Evolutionary conservation across 2,797 vertebrate species (phyloP), one percentile per base, ranked within the genome.

Genomic region (Paedocypris micromegethes): DNA sequence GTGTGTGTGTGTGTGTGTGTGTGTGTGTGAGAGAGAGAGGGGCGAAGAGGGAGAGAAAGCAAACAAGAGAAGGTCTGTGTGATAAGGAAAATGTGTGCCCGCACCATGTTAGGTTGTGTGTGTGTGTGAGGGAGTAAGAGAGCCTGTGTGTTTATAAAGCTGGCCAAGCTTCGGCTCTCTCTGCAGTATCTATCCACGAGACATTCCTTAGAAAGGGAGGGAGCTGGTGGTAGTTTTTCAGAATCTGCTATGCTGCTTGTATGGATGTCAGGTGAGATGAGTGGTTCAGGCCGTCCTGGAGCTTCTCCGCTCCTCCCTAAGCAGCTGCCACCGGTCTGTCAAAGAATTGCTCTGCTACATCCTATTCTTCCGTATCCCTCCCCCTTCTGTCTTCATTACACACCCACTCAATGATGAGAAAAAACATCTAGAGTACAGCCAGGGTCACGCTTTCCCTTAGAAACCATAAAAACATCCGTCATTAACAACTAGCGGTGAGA

Each of bases 261-360:
- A 66, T 72, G 71, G 70, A 73, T 70, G 70, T 76, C 72, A 78
- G 70, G 77, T 79, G 71, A 71, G 75, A 71, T 73, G 71, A 77
- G 75, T 75, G 62, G 67, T 64, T 65, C 9, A 54, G 73, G 74
- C 78, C 70, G 69, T 78, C 76, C 77, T 72, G 76, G 67, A 75
- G 66, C 60, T 53, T 69, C 68, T 47, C 77, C 23, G 64, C 81
- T 77, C 74, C 77, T 77, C 83, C 79, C 81, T 75, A 86, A 88
- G 84, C 89, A 91, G 86, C 87, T 89, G 88, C 86, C 88, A 84
- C 79, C 76, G 74, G 84, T 89, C 82, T 83, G 82, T 89, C 84
- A 88, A 77, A 74, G 81, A 83, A 80, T 63, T 75, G 82, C 75
- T 85, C 81, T 80, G 58, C 79, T 79, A 83, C 82, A 84, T 81